Base-by-base conservation (phyloP, 2,113 vertebrate species). In the Chaetodon auriga region DNA sequence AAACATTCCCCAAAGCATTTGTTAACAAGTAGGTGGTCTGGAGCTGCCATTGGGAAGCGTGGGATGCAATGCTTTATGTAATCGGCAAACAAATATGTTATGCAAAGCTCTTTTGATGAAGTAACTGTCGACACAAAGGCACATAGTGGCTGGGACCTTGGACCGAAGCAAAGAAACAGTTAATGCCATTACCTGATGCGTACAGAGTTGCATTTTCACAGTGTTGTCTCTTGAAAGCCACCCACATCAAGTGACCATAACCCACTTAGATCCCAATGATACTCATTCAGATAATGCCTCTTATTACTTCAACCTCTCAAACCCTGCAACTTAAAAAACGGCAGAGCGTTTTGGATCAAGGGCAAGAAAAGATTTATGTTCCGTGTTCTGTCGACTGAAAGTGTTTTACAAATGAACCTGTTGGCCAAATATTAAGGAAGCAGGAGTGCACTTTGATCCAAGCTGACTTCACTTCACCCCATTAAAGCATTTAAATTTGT, bases 51-150 rank as follows among this genome's bases (percentile, higher is more conserved):
- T 68, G 79, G 70, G 57, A 76, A 82, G 84, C 63, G 90, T 92
- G 81, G 93, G 90, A 72, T 80, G 86, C n/a, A 5, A 4, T 25
- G 51, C 74, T 89, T 93, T 87, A 90, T 91, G 77, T 87, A 90
- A 90, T 89, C 53, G 4, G 75, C 82, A 89, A 92, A 90, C 79
- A 90, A 90, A 85, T 77, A 82, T 74, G 58, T 85, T 84, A 81
- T 87, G 87, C 89, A 88, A 84, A 92, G 90, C 82, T 78, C 77
- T 85, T 90, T 76, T 88, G 84, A 87, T 88, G 55, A 85, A 88
- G 87, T 83, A 77, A 69, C 64, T 46, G 77, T 76, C 14, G 74
- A 82, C 71, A 66, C 51, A 43, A 89, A 89, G 84, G 81, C 80
- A 62, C 80, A 64, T 58, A 45, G 53, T 30, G 71, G 63, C 78